Base-by-base conservation (phyloP, 2,797 vertebrate genomes). In the Acridotheres tristis region DNA sequence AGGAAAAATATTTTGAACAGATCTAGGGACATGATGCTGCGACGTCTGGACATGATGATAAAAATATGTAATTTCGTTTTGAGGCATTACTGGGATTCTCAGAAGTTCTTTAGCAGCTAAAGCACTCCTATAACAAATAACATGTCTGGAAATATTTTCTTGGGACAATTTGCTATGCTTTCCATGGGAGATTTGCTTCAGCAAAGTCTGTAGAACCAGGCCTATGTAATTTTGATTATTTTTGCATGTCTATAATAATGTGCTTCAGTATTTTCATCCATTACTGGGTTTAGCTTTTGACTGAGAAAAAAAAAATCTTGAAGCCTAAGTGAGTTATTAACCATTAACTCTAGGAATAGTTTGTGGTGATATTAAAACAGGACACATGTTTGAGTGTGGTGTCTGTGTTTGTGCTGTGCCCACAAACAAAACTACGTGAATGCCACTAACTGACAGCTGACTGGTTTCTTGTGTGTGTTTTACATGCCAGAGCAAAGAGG, bases 391-490 rank as follows among this genome's bases (percentile, higher is more conserved):
- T 97, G 94, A 97, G 76, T 97, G 96, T 86, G 97, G 95, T 98
- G 96, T 90, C 94, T 91, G 83, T 97, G 95, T 97, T 97, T 98
- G 81, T 89, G 89, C 96, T 97, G 96, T 96, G 92, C 97, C 95
- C 96, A 93, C 97, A 97, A 97, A 97, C 96, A 97, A 97, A 98
- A 96, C 88, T 96, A 57, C 55, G 19, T 87, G 93, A 96, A 94
- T 90, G 94, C 96, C 91, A 93, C 94, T 96, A 90, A 97, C 96
- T 97, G 96, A 96, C 95, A 96, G 95, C 94, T 97, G 90, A 94
- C 88, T 92, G 68, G 51, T 90, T 97, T 97, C 85, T 91, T 72
- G 82, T 96, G 96, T 93, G 80, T 85, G 57, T 96, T 97, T 96
- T 96, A 89, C 93, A 96, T 96, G 89, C 96, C 97, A 81, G 81